Evolutionary conservation across 2,888 invertebrate species (phyloP).

Genomic region (Ernsta delagoae): DNA sequence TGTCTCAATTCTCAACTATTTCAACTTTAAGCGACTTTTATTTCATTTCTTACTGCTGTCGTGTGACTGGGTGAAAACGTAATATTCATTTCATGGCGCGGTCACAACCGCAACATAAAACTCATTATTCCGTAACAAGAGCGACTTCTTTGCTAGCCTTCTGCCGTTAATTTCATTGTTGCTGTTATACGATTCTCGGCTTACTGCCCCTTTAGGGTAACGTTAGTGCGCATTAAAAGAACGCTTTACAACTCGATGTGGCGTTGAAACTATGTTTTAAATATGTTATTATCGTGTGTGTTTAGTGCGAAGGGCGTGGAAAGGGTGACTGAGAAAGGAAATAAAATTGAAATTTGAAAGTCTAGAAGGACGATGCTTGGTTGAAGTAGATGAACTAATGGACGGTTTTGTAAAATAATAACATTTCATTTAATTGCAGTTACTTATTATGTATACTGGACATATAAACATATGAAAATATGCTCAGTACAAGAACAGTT

Average conservation of each 20-base stretch:
- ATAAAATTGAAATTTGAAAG: neutral
- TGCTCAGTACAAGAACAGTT: no score
- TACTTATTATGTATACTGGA: no score
- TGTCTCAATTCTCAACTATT: slow-evolving; percentile 3
- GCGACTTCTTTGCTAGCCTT: slow-evolving; percentile 38
- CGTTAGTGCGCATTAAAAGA: slow-evolving; percentile 7
- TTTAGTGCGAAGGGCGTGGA: neutral
- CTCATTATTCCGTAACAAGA: slow-evolving; percentile 48
- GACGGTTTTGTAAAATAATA: no score
- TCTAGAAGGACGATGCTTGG: no score
- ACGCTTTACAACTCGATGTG: slow-evolving; percentile 1
- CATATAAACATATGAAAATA: no score
- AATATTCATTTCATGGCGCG: slow-evolving; percentile 31
- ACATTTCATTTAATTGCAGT: no score
- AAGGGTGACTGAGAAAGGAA: neutral
- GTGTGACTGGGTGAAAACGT: slow-evolving; percentile 16
- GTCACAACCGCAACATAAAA: slow-evolving; percentile 42
- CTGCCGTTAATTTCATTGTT: slow-evolving; percentile 40
- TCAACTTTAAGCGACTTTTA: slow-evolving; percentile 6
- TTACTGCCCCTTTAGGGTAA: slow-evolving; percentile 26
- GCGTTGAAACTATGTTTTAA: slow-evolving; percentile 8
- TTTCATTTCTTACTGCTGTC: slow-evolving; percentile 14
- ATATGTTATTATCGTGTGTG: slow-evolving; percentile 7
- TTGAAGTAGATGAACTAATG: no score
- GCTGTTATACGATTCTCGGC: slow-evolving; percentile 36